Base-by-base conservation (phyloP, 2,797 vertebrate genomes). In the Sciurus carolinensis region DNA sequence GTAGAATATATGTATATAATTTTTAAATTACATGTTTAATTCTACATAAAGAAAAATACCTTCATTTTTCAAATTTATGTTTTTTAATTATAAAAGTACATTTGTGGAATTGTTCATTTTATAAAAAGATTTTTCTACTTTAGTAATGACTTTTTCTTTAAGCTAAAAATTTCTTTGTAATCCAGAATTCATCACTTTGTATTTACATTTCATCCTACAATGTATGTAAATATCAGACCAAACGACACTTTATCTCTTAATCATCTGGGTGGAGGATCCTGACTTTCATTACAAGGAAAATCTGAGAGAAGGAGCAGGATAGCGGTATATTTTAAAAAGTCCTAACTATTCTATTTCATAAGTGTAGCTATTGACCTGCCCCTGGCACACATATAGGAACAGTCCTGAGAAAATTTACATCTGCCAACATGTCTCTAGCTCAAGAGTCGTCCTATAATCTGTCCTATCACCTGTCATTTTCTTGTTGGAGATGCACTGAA, bases 1-100 rank as follows among this genome's bases (percentile, higher is more conserved):
- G 0, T 73, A 59, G 8, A 22, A 39, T 79, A 97, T 90, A 33
- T 62, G 59, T 7, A 28, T 33, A 15, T 17, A 77, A 97, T 13
- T 52, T 97, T 92, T 52, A 90, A 87, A 87, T 73, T 92, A 47
- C 44, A 18, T 94, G 71, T 59, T 6, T 20, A 97, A 79, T 82
- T 79, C 2, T 62, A 64, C 11, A 85, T 24, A 47, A 33, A 91
- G 90, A 87, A 66, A 86, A 18, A 73, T 96, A 12, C 1, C 9
- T 39, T 50, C 7, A 79, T 4, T 0, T 94, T 85, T 95, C 75
- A 50, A 28, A 71, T 52, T 90, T 92, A 75, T 6, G 47, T 33
- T 0, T 0, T 33, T 97, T 96, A 26, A 75, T 36, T 50, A 7
- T 73, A 28, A 72, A 50, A 92, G 7, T 50, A 52, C 80, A 14